Base-by-base conservation (phyloP, 2,888 invertebrate genomes). In the Papilio elwesi region DNA sequence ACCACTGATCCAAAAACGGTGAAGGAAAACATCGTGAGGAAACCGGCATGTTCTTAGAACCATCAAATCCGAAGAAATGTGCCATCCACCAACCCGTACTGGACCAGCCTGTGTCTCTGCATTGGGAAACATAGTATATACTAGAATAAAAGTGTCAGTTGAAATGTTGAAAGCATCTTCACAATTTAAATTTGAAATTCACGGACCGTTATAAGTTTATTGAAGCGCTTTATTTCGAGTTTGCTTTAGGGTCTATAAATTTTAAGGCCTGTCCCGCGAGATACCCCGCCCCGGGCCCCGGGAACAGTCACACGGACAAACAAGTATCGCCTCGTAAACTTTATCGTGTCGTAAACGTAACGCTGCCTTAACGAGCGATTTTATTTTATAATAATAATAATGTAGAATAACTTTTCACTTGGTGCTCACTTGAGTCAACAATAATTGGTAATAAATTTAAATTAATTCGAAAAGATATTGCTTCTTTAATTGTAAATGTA, bases 181-280 rank as follows among this genome's bases (percentile, higher is more conserved):
- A 15, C 55, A 57, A 38, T 70, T 70, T 65, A 38, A 13, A 52
- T 64, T 48, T 48, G 26, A 64, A 64, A 43, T 59, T 70, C 63
- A 68, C 26, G 47, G 75, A 70, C 74, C 79, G 76, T 81, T 82
- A 81, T 79, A 82, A 82, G 81, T 80, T 80, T 82, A 81, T 82
- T 67, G 47, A 63, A 64, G 63, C 38, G 48, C 38, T 81, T 84
- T 79, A 83, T 81, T 83, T 79, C 76, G 79, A 83, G 82, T 84
- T 84, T 83, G 82, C 84, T 86, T 86, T 64, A 84, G 86, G 82
- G 80, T 80, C 80, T 81, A 84, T 88, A 86, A 87, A 87, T 84
- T 86, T 86, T 86, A 87, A 85, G 82, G 79, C 84, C 81, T 77
- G 74, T 76, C 79, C 73, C 78, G 52, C 36, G 71, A 62, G 86